phyloP scores from a whole-genome alignment of 2,113 vertebrate genomes.

The Raja brachyura region DNA sequence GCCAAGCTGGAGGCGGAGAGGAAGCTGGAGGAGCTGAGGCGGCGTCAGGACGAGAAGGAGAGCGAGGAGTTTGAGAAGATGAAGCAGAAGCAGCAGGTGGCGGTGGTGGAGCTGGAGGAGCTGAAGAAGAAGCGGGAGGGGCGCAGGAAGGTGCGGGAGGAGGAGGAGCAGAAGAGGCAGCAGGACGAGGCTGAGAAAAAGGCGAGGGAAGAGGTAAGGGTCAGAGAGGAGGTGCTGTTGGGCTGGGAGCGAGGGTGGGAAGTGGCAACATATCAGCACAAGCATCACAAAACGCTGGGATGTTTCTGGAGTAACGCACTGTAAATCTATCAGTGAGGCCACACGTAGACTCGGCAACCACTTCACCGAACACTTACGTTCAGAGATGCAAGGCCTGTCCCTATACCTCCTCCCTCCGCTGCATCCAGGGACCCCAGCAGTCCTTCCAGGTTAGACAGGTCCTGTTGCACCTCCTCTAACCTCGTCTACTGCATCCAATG shows the following conservation, averaged over 20 bases:
- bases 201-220: constrained; percentile 74
- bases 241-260: neutral
- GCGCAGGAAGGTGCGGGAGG: constrained; percentile 82
- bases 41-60: constrained; percentile 75
- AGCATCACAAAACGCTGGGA: no score
- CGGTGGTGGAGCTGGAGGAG: constrained; percentile 79
- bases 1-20: constrained; percentile 72
- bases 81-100: constrained; percentile 86
- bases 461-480: no score
- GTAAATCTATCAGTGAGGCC: no score
- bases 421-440: no score
- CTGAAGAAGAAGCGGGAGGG: constrained; percentile 87
- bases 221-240: neutral
- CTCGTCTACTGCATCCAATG: no score
- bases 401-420: no score
- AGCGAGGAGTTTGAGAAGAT: constrained; percentile 81
- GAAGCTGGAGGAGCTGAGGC: constrained; percentile 79
- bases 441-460: no score
- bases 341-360: no score
- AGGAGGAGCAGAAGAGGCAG: constrained; percentile 79
- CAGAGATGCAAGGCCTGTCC: no score
- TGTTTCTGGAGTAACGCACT: no score
- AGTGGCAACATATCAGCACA: neutral
- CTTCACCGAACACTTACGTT: no score
- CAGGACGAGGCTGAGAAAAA: constrained; percentile 80